A percentile compares a stretch with the other conserved stretches of the same genome.
These are phyloP conservation scores for Kuschelorhynchus macadamiae DNA, from an alignment of 2,888 invertebrate genomes.

Conservation along the genomic window DNA sequence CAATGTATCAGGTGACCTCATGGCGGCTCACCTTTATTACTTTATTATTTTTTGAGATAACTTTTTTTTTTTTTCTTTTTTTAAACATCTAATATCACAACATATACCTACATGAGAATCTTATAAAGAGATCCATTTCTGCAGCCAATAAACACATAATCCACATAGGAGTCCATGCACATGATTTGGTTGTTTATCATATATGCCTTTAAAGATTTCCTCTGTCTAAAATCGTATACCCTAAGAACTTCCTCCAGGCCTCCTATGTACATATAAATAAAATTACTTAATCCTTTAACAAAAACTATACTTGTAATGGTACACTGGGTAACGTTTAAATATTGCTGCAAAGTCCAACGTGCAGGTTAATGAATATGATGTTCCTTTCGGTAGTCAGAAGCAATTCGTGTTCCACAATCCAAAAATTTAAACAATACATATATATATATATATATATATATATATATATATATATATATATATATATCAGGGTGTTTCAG, in stretches of 20 bases:
- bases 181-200: constrained; percentile 77
- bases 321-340: constrained; percentile 73
- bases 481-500: too few relatives aligned
- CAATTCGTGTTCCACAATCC: constrained; percentile 75
- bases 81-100: too few relatives aligned
- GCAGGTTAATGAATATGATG: constrained; percentile 74
- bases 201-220: constrained; percentile 71
- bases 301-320: constrained; percentile 76
- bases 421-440: constrained; percentile 40
- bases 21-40: too few relatives aligned
- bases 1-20: too few relatives aligned
- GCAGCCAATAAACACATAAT: constrained; percentile 80
- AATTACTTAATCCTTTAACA: constrained; percentile 61
- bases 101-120: constrained; percentile 73
- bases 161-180: constrained; percentile 83
- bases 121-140: constrained; percentile 79
- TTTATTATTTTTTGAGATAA: too few relatives aligned
- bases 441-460: too few relatives aligned
- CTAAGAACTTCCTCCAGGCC: constrained; percentile 75
- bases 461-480: too few relatives aligned
- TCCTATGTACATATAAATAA: constrained; percentile 73
- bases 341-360: constrained; percentile 68
- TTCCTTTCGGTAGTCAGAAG: constrained; percentile 77
- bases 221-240: constrained; percentile 73
- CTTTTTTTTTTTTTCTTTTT: too few relatives aligned